These are phyloP conservation scores for Epirrhoe tristata DNA, from an alignment of 2,888 invertebrate species.

Conservation along the genomic window DNA sequence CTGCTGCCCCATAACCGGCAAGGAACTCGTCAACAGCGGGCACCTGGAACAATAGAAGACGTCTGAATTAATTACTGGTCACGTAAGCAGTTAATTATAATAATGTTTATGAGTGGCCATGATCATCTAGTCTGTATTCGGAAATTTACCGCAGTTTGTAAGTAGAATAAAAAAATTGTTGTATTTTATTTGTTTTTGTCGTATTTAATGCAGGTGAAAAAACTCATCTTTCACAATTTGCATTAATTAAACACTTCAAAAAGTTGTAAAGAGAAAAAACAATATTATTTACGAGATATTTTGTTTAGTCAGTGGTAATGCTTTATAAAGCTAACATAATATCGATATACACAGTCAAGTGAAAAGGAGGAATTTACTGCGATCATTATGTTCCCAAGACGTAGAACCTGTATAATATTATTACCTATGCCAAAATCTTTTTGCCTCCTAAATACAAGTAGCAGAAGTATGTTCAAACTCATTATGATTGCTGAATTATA, in stretches of 20 bases:
- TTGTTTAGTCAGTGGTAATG: not conserved
- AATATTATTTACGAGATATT: not conserved
- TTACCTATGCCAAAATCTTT: not conserved
- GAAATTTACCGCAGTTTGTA: not conserved
- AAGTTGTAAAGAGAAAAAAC: not conserved
- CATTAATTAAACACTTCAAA: not conserved
- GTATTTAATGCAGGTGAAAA: not conserved
- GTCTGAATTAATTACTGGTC: slow-evolving; percentile 56
- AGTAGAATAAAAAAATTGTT: not conserved
- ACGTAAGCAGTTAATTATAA: slow-evolving; percentile 52
- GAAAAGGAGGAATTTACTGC: not conserved
- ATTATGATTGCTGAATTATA: not conserved
- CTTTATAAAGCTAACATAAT: not conserved
- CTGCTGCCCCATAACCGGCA: slow-evolving; percentile 76
- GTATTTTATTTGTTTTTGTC: not conserved
- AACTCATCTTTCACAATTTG: not conserved
- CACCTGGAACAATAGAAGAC: slow-evolving; percentile 76
- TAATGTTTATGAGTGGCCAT: slow-evolving; percentile 33
- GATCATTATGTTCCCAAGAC: not conserved
- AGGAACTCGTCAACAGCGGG: slow-evolving; percentile 74
- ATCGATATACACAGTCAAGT: not conserved
- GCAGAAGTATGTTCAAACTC: too few relatives aligned
- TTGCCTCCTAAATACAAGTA: not conserved
- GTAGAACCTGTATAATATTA: not conserved
- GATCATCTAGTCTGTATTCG: slow-evolving; percentile 3